Conservation (phyloP, 2,113 vertebrate genomes). For the Martes martes region DNA sequence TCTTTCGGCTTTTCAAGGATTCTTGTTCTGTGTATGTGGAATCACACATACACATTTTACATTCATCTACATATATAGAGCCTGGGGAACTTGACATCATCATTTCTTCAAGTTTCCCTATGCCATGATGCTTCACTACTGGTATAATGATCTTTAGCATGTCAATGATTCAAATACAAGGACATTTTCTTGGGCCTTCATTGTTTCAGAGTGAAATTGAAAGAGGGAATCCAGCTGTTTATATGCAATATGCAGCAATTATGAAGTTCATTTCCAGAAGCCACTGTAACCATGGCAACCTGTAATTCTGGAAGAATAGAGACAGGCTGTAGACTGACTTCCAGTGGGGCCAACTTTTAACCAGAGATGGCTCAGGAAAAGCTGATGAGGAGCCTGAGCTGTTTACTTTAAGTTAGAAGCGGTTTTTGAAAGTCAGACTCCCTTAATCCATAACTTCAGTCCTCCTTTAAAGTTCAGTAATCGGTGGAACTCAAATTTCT, state of each 20-base stretch:
- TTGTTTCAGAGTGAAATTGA: constrained; percentile 74
- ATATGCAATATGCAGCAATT: constrained; percentile 77
- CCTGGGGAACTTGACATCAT: constrained; percentile 6
- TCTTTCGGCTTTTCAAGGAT: not conserved
- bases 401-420: constrained; percentile 59
- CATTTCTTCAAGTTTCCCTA: constrained; percentile 51
- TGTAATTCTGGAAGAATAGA: constrained; percentile 67
- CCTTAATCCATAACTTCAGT: constrained; percentile 66
- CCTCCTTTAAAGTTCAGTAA: constrained; percentile 69
- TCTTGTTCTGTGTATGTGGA: constrained; percentile 5
- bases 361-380: constrained; percentile 30
- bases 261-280: constrained; percentile 81
- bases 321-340: constrained; percentile 47
- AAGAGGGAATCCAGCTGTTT: constrained; percentile 79
- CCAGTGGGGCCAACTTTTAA: constrained; percentile 44
- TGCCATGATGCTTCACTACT: constrained; percentile 43
- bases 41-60: constrained; percentile 9
- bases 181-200: constrained; percentile 75
- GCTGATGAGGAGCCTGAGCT: constrained; percentile 33
- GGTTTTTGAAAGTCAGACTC: constrained; percentile 56
- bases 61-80: constrained; percentile 46
- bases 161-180: constrained; percentile 73
- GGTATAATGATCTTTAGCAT: constrained; percentile 67
- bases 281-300: constrained; percentile 72
- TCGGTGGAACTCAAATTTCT: constrained; percentile 66